phyloP scores from a whole-genome alignment of 2,888 invertebrate genomes.

The Drosophila barbarae region DNA sequence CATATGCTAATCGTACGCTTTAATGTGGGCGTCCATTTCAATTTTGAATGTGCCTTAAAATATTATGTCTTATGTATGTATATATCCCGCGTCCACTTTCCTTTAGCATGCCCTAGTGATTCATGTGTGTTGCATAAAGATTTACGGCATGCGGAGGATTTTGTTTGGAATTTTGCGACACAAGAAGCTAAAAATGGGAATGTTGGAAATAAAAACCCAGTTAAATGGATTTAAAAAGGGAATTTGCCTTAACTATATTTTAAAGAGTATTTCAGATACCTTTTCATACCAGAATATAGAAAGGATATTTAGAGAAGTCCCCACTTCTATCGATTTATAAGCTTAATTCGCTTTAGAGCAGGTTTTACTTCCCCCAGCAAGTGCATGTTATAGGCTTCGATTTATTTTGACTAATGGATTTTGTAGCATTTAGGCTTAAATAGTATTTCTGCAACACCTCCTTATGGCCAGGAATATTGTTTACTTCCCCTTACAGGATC shows the following conservation, averaged over 20 bases:
- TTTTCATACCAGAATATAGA: background rate
- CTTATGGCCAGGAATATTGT: background rate
- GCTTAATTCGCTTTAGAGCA: background rate
- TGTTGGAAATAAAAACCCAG: background rate
- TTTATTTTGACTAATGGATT: background rate
- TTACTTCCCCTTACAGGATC: conserved; percentile 7
- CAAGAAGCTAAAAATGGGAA: background rate
- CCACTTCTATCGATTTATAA: background rate
- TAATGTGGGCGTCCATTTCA: conserved; percentile 41
- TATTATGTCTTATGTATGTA: conserved; percentile 13
- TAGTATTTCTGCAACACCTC: conserved; percentile 5
- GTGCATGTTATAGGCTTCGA: background rate
- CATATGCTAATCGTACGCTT: conserved; percentile 47
- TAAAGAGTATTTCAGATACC: background rate
- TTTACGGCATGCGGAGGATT: conserved; percentile 7
- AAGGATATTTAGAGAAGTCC: background rate
- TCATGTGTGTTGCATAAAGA: conserved; percentile 35
- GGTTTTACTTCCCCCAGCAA: background rate
- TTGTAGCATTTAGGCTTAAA: conserved; percentile 1
- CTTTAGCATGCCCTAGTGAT: conserved; percentile 29
- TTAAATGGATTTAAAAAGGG: background rate
- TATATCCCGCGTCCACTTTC: conserved; percentile 9
- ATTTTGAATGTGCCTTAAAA: conserved; percentile 21
- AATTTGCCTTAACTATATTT: background rate
- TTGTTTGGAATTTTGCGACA: conserved; percentile 7